Percentiles rank a stretch among this genome's conserved stretches.
These are phyloP conservation scores for Colletes latitarsis DNA, from an alignment of 1,140 invertebrate genomes.

Conservation along the genomic window DNA sequence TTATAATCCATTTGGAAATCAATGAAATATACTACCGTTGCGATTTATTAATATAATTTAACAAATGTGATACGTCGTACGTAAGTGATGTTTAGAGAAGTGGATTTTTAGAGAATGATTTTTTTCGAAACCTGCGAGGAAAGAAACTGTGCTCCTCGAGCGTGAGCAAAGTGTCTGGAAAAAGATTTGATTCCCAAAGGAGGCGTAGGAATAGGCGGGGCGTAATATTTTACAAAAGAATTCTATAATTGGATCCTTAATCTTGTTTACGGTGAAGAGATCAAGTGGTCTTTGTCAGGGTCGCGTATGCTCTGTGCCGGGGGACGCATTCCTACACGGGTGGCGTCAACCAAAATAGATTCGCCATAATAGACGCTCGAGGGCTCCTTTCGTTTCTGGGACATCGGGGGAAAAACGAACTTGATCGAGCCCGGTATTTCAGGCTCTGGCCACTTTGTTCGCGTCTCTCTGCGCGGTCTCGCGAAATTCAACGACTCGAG, in stretches of 20 bases:
- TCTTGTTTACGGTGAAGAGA: slow-evolving; percentile 66
- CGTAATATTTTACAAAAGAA: slow-evolving; percentile 60
- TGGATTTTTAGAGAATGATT: no score
- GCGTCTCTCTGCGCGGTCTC: background rate
- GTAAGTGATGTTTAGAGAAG: no score
- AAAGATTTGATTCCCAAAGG: slow-evolving; percentile 10
- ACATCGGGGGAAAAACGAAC: slow-evolving; percentile 48
- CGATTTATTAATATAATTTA: no score
- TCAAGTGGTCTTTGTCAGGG: slow-evolving; percentile 68
- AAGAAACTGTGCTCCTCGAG: no score
- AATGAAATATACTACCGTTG: no score
- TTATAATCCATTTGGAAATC: no score
- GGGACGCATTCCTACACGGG: slow-evolving; percentile 59
- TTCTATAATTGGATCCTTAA: slow-evolving; percentile 66
- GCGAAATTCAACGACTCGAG: background rate
- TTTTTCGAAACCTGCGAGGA: no score
- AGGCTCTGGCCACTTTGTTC: slow-evolving; percentile 24
- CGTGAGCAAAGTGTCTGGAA: background rate
- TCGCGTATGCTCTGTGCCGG: slow-evolving; percentile 49
- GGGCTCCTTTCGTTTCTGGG: slow-evolving; percentile 64
- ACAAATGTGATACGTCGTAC: no score
- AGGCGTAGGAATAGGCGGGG: background rate
- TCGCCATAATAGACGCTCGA: slow-evolving; percentile 55
- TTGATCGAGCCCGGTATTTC: slow-evolving; percentile 25
- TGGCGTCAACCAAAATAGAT: slow-evolving; percentile 61